Base-by-base conservation (phyloP, 2,888 invertebrate species). In the Cephus runcator region DNA sequence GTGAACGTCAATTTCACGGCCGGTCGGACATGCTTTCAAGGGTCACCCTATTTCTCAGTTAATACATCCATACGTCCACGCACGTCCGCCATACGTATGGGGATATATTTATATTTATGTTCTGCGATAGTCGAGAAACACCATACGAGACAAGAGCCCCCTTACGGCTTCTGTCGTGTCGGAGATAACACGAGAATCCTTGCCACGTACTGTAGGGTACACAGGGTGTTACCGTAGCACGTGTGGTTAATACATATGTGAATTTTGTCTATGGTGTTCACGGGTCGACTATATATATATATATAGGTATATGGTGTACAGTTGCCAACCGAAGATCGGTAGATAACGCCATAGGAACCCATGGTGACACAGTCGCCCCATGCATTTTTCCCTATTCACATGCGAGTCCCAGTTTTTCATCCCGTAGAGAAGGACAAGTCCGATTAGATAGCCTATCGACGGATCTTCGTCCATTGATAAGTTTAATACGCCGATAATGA, bases 1-100 rank as follows among this genome's bases (percentile, higher is more conserved):
- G 86, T 85, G 87, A 84, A 83, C 86, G 87, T 88, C 88, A 90
- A 91, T 91, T 91, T 91, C 91, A 91, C 88, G 90, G 90, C 84
- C 86, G 88, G 88, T 85, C 86, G 89, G 84, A 79, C 85, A 84
- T 79, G 82, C 78, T 81, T 82, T 83, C 79, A 80, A 84, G 82
- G 80, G 82, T 83, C 79, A 80, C 87, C 85, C 84, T 76, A 81
- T 77, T 83, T 77, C 78, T 75, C 75, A 69, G 31, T 73, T 75
- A 56, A 56, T 33, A 71, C 71, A 71, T 33, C 71, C 77, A 78
- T 79, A 75, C 79, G 79, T 80, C 71, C 76, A 77, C 77, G 80
- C 77, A 79, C 77, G 77, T 76, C 75, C 79, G 76, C 69, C 79
- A 82, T 81, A 56, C 56, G 56, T 71, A 71, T 71, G 71, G 71